phyloP scores from a whole-genome alignment of 2,113 vertebrate species.

The Fulica atra region DNA sequence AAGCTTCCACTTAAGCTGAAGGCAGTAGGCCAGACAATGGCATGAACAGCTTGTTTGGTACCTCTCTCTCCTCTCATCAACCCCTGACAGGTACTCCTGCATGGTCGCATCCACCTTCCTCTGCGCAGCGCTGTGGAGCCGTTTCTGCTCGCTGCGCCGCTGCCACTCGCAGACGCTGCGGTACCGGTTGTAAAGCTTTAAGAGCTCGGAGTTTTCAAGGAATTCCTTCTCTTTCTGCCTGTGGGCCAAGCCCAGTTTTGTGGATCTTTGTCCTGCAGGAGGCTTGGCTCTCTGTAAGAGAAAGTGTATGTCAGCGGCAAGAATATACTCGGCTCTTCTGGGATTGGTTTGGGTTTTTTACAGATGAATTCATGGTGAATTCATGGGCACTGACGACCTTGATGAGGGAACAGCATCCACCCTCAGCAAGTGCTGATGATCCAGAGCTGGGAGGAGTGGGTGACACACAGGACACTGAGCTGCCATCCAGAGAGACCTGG shows the following conservation, averaged over 20 bases:
- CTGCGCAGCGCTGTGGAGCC: slow-evolving; percentile 49
- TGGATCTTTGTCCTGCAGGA: neutral
- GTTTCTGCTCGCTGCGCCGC: slow-evolving; percentile 46
- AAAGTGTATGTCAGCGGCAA: neutral
- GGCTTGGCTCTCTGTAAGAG: slow-evolving; percentile 73
- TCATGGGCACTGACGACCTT: no score
- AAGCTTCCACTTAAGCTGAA: neutral
- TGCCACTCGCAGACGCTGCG: slow-evolving; percentile 69
- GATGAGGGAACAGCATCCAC: no score
- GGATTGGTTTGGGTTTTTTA: no score
- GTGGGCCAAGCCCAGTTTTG: slow-evolving; percentile 46
- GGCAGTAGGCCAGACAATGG: fast-evolving
- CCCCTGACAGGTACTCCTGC: slow-evolving; percentile 61
- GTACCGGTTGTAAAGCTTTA: slow-evolving; percentile 40
- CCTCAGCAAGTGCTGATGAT: no score
- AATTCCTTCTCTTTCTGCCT: slow-evolving; percentile 52
- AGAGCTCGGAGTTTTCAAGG: slow-evolving; percentile 56
- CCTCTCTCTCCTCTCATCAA: slow-evolving; percentile 82
- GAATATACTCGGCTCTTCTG: neutral
- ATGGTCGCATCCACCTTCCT: slow-evolving; percentile 65
- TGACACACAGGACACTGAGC: no score
- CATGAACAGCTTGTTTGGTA: neutral
- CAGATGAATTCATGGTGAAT: no score
- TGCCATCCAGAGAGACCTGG: no score
- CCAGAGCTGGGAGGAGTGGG: no score